Base-by-base conservation (phyloP, 2,113 vertebrate species). In the Piaya cayana region DNA sequence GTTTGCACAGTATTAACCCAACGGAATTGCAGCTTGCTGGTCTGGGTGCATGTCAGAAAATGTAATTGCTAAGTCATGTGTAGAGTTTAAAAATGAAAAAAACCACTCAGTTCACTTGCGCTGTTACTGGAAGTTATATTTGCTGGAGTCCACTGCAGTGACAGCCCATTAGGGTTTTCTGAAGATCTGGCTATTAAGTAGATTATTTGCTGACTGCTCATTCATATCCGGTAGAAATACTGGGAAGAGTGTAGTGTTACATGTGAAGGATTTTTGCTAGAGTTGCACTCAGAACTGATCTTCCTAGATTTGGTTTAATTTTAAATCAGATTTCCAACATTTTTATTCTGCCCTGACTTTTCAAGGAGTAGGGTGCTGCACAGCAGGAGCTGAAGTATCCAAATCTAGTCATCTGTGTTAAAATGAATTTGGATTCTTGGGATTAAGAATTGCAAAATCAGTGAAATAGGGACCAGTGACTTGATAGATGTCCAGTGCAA, bases 231-330 rank as follows among this genome's bases (percentile, higher is more conserved):
- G 39, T 59, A 59, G 74, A 91, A 87, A 71, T 79, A 50, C 52
- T 78, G 52, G 11, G 8, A 42, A 22, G 34, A 1, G 1, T 8
- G 15, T n/a, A 6, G 32, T 45, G 64, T 43, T 72, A 26, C 0
- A 0, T 13, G 5, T 68, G 26, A 68, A 76, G 18, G 79, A 60
- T 80, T 92, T 88, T 60, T 90, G 27, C 58, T 69, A 4, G 43
- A 43, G 9, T 27, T 90, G 49, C 53, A 43, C 23, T 69, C 36
- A 26, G 21, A 84, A 76, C 85, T 55, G 21, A 63, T 79, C 39
- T 77, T 52, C 2, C 47, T 20, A 47, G 3, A 34, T 60, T 16
- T 12, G 16, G 9, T 79, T 76, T 53, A 58, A 68, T 15, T 63
- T 88, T 77, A 53, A 55, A 39, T 79, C 43, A 18, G 20, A 21